Conservation (phyloP, 1,140 invertebrate species). For the Zaprionus capensis region DNA sequence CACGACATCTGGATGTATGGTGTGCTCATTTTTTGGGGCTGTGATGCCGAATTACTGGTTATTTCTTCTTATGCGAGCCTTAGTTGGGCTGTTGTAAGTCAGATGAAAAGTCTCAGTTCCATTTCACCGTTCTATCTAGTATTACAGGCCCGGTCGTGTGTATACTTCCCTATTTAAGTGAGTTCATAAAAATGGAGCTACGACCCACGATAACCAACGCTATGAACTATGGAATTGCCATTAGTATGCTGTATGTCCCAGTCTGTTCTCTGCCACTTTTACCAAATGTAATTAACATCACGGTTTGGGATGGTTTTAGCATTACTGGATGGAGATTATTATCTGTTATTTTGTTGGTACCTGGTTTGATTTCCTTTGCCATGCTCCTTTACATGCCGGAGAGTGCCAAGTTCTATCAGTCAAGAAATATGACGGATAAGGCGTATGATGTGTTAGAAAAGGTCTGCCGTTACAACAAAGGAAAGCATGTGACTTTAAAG, state of each 20-base stretch:
- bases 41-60: conserved; percentile 61
- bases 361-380: conserved; percentile 18
- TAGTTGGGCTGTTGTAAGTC: conserved; percentile 45
- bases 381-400: conserved; percentile 41
- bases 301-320: not conserved
- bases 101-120: not conserved
- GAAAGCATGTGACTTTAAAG: conserved; percentile 36
- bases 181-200: conserved; percentile 45
- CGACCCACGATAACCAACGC: conserved; percentile 44
- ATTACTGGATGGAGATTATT: conserved; percentile 40
- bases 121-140: conserved; percentile 17
- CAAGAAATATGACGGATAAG: conserved; percentile 1
- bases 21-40: conserved; percentile 29
- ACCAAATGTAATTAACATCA: not conserved
- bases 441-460: conserved; percentile 41
- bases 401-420: conserved; percentile 57
- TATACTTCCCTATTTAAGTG: conserved; percentile 45
- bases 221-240: conserved; percentile 26
- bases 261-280: conserved; percentile 16
- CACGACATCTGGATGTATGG: not conserved
- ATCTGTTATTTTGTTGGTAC: conserved; percentile 12
- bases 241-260: conserved; percentile 46
- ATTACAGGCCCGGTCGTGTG: conserved; percentile 19
- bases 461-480: conserved; percentile 51
- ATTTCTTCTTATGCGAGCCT: conserved; percentile 31